Evolutionary conservation across 2,888 invertebrate species (phyloP), one percentile per base, ranked within the genome.

Genomic region (Lissocephala sabroskyi): DNA sequence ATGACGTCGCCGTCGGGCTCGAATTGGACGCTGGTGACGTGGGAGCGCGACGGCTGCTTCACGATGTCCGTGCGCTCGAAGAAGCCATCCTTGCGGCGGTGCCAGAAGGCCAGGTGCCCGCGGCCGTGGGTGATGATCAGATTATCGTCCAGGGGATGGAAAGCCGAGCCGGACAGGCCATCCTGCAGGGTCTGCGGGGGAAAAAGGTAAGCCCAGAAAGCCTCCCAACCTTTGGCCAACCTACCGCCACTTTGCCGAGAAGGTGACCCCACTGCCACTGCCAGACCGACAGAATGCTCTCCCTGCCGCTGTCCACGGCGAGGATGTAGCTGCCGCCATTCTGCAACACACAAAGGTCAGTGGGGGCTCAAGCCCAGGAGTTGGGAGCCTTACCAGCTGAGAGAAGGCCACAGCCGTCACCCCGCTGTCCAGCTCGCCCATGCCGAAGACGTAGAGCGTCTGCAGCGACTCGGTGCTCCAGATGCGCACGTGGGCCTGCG

Each of bases 251-350:
- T 90, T 95, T 95, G 49, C 96, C 96, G 6, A 96, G 87, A n/a
- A 96, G 86, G 84, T 94, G 92, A 43, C 95, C 94, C 91, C 95
- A 95, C 78, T 95, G 94, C 96, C 96, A 96, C 74, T 96, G 95
- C 96, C 96, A 97, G 0, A 97, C 94, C 0, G 95, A 95, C 2
- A 96, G 86, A 56, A 95, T 94, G 79, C 96, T 94, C 82, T 96
- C 95, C 41, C 93, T 88, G 0, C 95, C 94, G 2, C 92, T 93
- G 80, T 97, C 96, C 23, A 96, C 92, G 0, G 94, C 95, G 63
- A 96, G 82, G 36, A 97, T 92, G 82, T 95, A 95, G 80, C 93
- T 94, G 11, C 96, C 96, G 1, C 94, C 93, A 76, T 95, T 95
- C 95, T 96, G 82, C 13, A 50, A 37, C 16, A 7, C 3, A 30